Base-by-base conservation (phyloP, 37 sponge, comb jelly and placozoan genomes). In the Halisarca cf. caerulea region DNA sequence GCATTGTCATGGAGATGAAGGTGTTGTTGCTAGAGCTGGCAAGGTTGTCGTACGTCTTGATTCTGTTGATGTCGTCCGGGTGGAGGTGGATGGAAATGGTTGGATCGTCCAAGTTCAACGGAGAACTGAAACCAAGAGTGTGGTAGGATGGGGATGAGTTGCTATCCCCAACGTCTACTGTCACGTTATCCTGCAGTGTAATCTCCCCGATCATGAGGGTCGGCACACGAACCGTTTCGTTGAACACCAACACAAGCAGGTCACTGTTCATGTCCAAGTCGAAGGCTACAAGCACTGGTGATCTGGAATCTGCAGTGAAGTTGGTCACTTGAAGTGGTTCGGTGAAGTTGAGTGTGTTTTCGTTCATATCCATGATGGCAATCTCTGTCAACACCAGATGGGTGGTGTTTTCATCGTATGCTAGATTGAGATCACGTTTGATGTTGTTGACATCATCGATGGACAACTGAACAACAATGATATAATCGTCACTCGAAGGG, bases 281-380 rank as follows among this genome's bases (percentile, higher is more conserved):
- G 70, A 88, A 95, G 8, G 66, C 60, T 0, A 93, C 90, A 5
- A 93, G 59, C 2, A 88, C 45, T 78, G 97, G 97, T 17, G 57
- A 11, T 58, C 75, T 80, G 0, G 89, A 84, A 51, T 96, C 97
- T 62, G 51, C 55, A 17, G 69, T 37, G 83, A 79, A 91, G 40
- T 23, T 68, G 11, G 66, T 28, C 3, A 91, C 96, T 58, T 83
- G 73, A 27, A 84, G 58, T 14, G 89, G 85, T 21, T 45, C 83
- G 42, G 86, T 40, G 64, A 96, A 93, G 41, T 84, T 84, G 2
- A 96, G 88, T 60, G 7, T 54, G 82, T 96, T 96, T 17, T 41
- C 88, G 54, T 96, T 93, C 97, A 96, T 92, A 36, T 96, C 97
- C 40, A 28, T 32, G 42, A 96, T 87, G 55, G 97, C 83, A 17